Conservation (phyloP, 2,797 vertebrate species). For the Oreochromis mossambicus region DNA sequence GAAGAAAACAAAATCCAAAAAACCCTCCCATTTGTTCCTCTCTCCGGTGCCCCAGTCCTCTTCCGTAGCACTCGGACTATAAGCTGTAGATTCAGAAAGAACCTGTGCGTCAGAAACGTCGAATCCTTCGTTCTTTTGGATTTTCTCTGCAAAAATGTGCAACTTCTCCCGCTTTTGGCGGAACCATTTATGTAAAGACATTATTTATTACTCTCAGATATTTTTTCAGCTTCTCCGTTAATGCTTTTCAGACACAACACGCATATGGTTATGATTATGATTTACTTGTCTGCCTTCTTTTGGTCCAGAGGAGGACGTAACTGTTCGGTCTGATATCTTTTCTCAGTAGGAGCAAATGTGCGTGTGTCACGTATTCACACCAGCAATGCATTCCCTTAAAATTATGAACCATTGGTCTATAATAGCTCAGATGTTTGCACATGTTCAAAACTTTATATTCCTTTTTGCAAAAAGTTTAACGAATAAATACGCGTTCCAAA, state of each 20-base stretch:
- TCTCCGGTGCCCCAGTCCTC: neutral
- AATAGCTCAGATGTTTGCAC: neutral
- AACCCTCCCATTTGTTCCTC: neutral
- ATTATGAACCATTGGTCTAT: neutral
- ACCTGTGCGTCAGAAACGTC: neutral
- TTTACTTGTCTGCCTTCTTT: neutral
- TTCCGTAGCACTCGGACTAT: neutral
- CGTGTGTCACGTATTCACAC: neutral
- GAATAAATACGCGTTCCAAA: neutral
- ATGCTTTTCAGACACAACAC: neutral
- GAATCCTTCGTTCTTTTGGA: neutral
- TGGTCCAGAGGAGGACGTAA: neutral
- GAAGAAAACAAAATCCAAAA: neutral
- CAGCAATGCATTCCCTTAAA: neutral
- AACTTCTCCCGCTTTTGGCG: neutral
- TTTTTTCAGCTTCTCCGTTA: neutral
- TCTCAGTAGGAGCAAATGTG: accelerated
- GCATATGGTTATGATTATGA: neutral
- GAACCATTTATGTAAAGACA: neutral
- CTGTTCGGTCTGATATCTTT: neutral
- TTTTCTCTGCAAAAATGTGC: neutral
- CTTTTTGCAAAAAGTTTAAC: neutral
- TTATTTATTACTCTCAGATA: neutral
- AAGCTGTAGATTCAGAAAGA: neutral
- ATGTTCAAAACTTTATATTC: neutral